A percentile compares a stretch with the other conserved stretches of the same genome.
These are phyloP conservation scores for Thecophora atra DNA, from an alignment of 2,888 invertebrate genomes.

Conservation along the genomic window DNA sequence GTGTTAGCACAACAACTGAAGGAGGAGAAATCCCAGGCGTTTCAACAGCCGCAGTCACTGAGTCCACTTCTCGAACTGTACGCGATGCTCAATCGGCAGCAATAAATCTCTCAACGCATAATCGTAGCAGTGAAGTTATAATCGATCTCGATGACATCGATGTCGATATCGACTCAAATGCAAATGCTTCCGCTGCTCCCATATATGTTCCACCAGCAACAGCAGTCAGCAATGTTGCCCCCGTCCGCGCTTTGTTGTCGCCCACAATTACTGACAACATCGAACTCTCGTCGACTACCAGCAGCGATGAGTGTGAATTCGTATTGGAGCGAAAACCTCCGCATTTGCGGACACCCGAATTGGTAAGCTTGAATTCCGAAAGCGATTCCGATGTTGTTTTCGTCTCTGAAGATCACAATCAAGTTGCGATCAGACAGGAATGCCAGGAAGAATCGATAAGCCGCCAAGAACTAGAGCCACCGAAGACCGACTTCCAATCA, in stretches of 20 bases:
- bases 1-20: conserved; percentile 54
- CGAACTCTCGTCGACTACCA: conserved; percentile 57
- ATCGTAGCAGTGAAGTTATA: conserved; percentile 54
- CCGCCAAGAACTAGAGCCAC: conserved; percentile 28
- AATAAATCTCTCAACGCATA: conserved; percentile 62
- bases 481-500: not conserved
- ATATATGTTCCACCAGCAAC: conserved; percentile 36
- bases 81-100: conserved; percentile 56
- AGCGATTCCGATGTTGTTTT: conserved; percentile 65
- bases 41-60: conserved; percentile 48
- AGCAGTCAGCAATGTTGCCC: conserved; percentile 44
- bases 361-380: conserved; percentile 63
- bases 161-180: conserved; percentile 30
- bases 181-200: conserved; percentile 22
- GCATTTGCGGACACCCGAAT: conserved; percentile 65
- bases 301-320: conserved; percentile 64
- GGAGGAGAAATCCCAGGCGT: conserved; percentile 56
- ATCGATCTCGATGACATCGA: conserved; percentile 57
- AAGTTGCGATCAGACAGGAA: conserved; percentile 1
- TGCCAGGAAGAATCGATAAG: conserved; percentile 25
- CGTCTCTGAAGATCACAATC: conserved; percentile 48
- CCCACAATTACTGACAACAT: conserved; percentile 57
- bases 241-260: conserved; percentile 1
- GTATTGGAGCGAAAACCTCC: conserved; percentile 65
- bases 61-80: conserved; percentile 30